Evolutionary conservation across 1,140 invertebrate species (phyloP).

Genomic region (Drosophila athabasca): DNA sequence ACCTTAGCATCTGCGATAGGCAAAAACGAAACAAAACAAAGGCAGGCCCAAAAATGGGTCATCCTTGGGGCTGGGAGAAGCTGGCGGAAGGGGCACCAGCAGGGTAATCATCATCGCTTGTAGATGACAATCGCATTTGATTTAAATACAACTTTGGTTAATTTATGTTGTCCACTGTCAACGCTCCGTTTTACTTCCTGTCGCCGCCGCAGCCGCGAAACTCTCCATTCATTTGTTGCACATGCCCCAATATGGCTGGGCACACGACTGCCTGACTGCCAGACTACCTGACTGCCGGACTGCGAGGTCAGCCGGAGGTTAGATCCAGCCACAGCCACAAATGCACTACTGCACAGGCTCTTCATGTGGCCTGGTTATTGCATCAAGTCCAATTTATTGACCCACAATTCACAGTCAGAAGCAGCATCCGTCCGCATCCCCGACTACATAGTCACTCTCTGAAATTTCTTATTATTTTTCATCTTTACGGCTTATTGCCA

Average conservation of each 20-base stretch:
- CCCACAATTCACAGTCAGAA: too few relatives aligned
- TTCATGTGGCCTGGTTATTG: too few relatives aligned
- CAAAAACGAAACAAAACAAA: conserved; percentile 41
- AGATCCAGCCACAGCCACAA: neutral
- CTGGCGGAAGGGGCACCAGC: neutral
- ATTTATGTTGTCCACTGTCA: conserved; percentile 78
- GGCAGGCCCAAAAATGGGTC: conserved; percentile 71
- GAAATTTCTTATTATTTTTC: too few relatives aligned
- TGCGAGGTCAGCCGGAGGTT: conserved; percentile 26
- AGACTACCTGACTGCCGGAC: neutral
- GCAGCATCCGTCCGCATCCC: too few relatives aligned
- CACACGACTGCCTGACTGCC: neutral
- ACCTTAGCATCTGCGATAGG: conserved; percentile 60
- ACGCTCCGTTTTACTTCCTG: conserved; percentile 69
- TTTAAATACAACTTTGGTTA: conserved; percentile 82
- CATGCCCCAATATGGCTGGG: conserved; percentile 14
- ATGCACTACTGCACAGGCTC: neutral
- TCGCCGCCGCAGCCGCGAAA: conserved; percentile 6
- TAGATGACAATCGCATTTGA: conserved; percentile 78
- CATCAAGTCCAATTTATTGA: too few relatives aligned
- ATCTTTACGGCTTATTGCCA: too few relatives aligned
- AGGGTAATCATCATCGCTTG: conserved; percentile 55
- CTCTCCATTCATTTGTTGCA: neutral
- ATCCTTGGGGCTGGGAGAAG: conserved; percentile 11
- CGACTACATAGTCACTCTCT: too few relatives aligned